Base-by-base conservation (phyloP, 2,888 invertebrate species). In the Chaetogeoica ovagalla region DNA sequence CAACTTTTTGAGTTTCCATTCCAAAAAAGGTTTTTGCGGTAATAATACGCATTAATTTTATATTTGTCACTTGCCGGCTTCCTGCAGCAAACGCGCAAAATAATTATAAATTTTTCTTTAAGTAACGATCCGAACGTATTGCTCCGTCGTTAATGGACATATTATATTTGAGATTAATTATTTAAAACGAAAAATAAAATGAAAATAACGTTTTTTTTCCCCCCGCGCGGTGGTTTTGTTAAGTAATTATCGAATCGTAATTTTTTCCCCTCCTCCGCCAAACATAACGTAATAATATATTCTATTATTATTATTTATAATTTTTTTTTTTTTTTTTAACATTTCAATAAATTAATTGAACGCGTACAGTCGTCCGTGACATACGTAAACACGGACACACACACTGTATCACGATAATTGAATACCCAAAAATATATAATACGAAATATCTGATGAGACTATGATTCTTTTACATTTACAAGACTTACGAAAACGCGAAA, bases 21-120 rank as follows among this genome's bases (percentile, higher is more conserved):
- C 8, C 37, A 55, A 4, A 63, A 63, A 74, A 74, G 74, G 55
- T 74, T 74, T 74, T 74, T 74, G 63, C 37, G 52, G 9, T 74
- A 21, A 30, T 30, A 62, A 30, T 30, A 62, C 60, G 55, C 52
- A 63, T 74, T 69, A 69, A 73, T 63, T 39, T 39, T 57, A 63
- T 65, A 63, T 74, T 74, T 74, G 63, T 63, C 72, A 62, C 48
- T 62, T 73, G 23, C 19, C n/a, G 63, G 48, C 73, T 62, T 62
- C 52, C 62, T 52, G 52, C n/a, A n/a, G n/a, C n/a, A 7, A 62
- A 37, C 48, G 30, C 30, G 30, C 30, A 30, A 30, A 30, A 30
- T 30, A 60, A 59, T 60, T 60, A 60, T 43, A 52, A 4, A n/a
- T 63, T 30, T 72, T 52, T 73, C 62, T 63, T 7, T 63, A 63